Base-by-base conservation (phyloP, 2,888 invertebrate species). In the Lordiphosa andalusiaca region DNA sequence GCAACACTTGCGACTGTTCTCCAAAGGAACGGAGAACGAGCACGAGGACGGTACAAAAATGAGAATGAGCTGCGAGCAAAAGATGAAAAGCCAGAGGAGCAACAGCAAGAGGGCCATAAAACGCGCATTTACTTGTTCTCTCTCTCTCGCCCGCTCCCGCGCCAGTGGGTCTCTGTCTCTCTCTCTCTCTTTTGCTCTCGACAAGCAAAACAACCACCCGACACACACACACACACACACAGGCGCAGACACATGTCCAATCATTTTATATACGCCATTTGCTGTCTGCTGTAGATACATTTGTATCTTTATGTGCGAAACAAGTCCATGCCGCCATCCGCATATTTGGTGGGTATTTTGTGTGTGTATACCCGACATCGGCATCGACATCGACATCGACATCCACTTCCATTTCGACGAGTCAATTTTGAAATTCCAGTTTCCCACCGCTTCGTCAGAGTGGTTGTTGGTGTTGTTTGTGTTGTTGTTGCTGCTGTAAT, bases 251-350 rank as follows among this genome's bases (percentile, higher is more conserved):
- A 73, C 73, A 81, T 67, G 70, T 72, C 85, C 74, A 85, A 83
- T 83, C 77, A 85, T 84, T 83, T 85, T 85, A 83, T 83, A 85
- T 77, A 81, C 73, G 78, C 74, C 81, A 82, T 83, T 84, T 85
- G 84, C 74, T 72, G 77, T 69, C 70, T 85, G 77, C 67, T 47
- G 71, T 67, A 77, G 84, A 81, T 77, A 83, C 82, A 85, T 84
- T 84, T 83, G 86, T 84, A 84, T 83, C 83, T 81, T 77, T 73
- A 69, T 84, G 74, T 84, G 80, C 84, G 63, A 80, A 75, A 85
- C 81, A 80, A 78, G 84, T 75, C 72, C 73, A 62, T 37, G 66
- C 47, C 55, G 51, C 44, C 33, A 51, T 13, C 13, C 40, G 41
- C 42, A 57, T 46, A 51, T 41, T 21, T 3, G 10, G 5, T 47